Percentiles rank a stretch among this genome's conserved stretches.
phyloP scores from a whole-genome alignment of 2,113 vertebrate species.

The Limnothrissa miodon region DNA sequence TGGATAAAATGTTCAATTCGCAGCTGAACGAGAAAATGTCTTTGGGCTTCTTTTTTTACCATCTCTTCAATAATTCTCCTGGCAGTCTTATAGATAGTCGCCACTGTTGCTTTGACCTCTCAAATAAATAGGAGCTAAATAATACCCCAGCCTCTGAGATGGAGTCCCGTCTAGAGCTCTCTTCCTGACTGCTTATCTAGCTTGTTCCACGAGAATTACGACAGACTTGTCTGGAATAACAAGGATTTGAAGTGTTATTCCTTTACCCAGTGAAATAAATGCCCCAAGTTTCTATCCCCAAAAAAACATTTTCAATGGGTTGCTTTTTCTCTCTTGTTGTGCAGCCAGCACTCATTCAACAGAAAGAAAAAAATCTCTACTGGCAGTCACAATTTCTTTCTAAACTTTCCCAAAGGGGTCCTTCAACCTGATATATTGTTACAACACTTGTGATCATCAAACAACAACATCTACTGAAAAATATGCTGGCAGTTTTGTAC shows the following conservation, averaged over 20 bases:
- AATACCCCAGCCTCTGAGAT: background rate
- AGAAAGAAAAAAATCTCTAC: background rate
- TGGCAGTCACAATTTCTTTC: background rate
- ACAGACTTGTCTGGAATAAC: slow-evolving; percentile 1
- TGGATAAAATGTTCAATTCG: background rate
- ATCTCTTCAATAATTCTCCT: background rate
- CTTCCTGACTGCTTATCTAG: background rate
- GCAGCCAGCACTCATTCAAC: background rate
- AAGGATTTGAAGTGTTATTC: slow-evolving; percentile 1
- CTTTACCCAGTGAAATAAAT: background rate
- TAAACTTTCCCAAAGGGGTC: background rate
- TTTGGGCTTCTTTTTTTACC: background rate
- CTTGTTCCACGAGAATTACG: background rate
- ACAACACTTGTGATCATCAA: background rate
- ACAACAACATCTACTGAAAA: background rate
- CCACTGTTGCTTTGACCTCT: background rate
- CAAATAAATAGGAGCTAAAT: slow-evolving; percentile 1
- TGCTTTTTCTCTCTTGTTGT: background rate
- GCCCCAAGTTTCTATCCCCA: background rate
- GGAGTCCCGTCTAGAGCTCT: background rate
- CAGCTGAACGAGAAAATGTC: background rate
- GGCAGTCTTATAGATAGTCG: background rate
- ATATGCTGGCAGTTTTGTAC: background rate
- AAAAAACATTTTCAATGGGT: background rate
- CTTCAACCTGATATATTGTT: background rate